Base-by-base conservation (phyloP, 2,888 invertebrate species). In the Disparrhopalites patrizii region DNA sequence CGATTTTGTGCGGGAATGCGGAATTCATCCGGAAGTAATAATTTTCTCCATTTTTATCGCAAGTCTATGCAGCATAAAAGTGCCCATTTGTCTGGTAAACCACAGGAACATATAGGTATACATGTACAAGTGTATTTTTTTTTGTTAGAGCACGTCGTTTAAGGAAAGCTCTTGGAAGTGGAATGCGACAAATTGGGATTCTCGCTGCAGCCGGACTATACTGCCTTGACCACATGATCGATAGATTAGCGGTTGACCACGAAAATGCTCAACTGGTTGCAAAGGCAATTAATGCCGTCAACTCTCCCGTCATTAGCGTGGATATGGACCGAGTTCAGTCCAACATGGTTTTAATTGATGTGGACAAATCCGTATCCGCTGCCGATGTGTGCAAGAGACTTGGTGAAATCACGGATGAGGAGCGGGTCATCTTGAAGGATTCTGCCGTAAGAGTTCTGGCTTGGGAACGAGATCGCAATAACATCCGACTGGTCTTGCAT, bases 111-210 rank as follows among this genome's bases (percentile, higher is more conserved):
- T 43, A 4, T 43, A 43, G 4, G n/a, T 43, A 15, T 43, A 43
- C 20, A 18, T 15, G 4, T n/a, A 15, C 8, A n/a, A n/a, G n/a
- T n/a, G n/a, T n/a, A n/a, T 5, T 20, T 15, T 43, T 43, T 5
- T 5, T 5, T 54, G 76, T 0, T 76, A 92, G 92, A 76, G 93
- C 93, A 0, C 84, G 86, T 10, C 85, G 92, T 62, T 76, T 86
- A 43, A 85, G 95, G 62, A 96, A 97, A 81, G 90, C 87, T 54
- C 79, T 98, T 50, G 97, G 98, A 25, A 97, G 97, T 31, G 95
- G 90, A 1, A 91, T 94, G 93, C 83, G 97, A 64, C 97, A 98
- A 81, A 86, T 84, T 43, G 98, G 98, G 4, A 83, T 96, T 54
- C 77, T 98, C 60, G 96, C 95, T 0, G 95, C 95, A 0, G 91